Evolutionary conservation across 2,888 invertebrate genomes (phyloP), one percentile per base, ranked within the genome.

Genomic region (Agriopis leucophaearia): DNA sequence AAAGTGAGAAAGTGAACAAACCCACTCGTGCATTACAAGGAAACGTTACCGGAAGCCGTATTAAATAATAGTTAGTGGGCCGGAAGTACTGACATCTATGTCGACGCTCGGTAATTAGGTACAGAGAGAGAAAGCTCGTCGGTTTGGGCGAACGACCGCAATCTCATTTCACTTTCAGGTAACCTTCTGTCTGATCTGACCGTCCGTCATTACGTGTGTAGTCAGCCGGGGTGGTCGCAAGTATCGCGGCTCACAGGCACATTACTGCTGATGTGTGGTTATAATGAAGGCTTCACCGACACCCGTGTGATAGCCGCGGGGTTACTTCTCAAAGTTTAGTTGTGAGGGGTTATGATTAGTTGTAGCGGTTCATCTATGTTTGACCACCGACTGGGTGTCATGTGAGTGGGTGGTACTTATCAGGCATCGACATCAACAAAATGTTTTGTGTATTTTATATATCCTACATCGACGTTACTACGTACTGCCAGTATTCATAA

Each of bases 81-180:
- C 60, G 65, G 65, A 66, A 60, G 42, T 55, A 36, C 50, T 56
- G 56, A 66, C 56, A 61, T 61, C 51, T 61, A 44, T 45, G 48
- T 50, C 60, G 48, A 36, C 27, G 36, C 48, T 52, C 54, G 8
- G 55, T 55, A 50, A 56, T 56, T 60, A 55, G 60, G 59, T 44
- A 54, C 44, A 16, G 55, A 55, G 55, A 64, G 55, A 55, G 55
- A 58, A 58, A 58, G 64, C 27, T n/a, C 16, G 42, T 7, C 36
- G 35, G 52, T 45, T 58, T 54, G 45, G 47, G 55, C 44, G 55
- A 55, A 16, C 35, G 36, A 12, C 36, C 18, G 55, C 38, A 44
- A 50, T 48, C 35, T 40, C 13, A 55, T 66, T 66, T 66, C 56
- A 61, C 66, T 61, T 66, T 66, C 42, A 59, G 54, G 38, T 55